Base-by-base conservation (phyloP, 2,797 vertebrate genomes). In the Heliangelus exortis region DNA sequence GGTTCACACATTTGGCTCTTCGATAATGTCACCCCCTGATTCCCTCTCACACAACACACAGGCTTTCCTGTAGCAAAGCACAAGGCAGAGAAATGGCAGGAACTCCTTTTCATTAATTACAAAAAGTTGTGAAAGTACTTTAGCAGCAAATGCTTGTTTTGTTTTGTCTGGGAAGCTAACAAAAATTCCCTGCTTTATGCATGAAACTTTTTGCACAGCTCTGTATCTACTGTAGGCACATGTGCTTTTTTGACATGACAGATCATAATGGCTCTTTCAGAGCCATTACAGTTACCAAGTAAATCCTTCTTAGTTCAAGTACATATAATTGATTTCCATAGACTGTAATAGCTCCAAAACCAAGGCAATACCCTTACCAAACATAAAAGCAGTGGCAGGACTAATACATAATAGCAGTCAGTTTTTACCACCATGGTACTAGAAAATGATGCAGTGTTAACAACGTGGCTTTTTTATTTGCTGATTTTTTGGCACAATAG, bases 281-380 rank as follows among this genome's bases (percentile, higher is more conserved):
- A 97, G 95, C 96, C 96, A 97, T 97, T 97, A 97, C 79, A 95
- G 96, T 97, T 97, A 97, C 97, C 97, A 97, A 97, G 96, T 97
- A 97, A 97, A 98, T 97, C 97, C 97, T 97, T 97, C 95, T 97
- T 97, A 97, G 97, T 97, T 97, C 96, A 96, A 93, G 95, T 97
- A 95, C 87, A 85, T 97, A 96, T 97, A 97, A 97, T 97, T 97
- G 97, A 97, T 97, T 92, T 96, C 95, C 95, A 97, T 97, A 97
- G 96, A 97, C 95, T 93, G 94, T 97, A 98, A 97, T 97, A 97
- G 96, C 92, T 97, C 95, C 96, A 96, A 97, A 97, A 97, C 94
- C 95, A 97, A 97, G 96, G 94, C 93, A 96, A 93, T 97, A 92
- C 93, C 89, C 95, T 96, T 78, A 96, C 96, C 97, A 97, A 97